These are phyloP conservation scores for Mystacides longicornis DNA, from an alignment of 2,888 invertebrate genomes.

Conservation along the genomic window DNA sequence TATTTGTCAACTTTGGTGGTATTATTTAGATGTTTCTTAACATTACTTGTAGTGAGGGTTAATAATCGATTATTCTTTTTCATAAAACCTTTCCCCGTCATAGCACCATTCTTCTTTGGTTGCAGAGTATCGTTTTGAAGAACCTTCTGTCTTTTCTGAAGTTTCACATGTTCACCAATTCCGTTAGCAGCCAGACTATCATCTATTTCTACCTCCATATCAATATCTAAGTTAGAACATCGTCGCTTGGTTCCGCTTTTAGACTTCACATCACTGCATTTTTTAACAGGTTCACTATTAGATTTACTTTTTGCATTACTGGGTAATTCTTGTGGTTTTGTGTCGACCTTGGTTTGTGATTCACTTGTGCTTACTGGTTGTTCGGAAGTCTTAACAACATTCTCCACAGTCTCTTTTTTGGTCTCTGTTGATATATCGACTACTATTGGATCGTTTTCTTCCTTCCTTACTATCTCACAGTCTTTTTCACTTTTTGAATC, in stretches of 20 bases:
- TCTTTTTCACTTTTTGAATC: constrained; percentile 25
- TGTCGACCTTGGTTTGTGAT: constrained; percentile 30
- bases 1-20: constrained; percentile 28
- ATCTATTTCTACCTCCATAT: constrained; percentile 44
- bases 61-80: constrained; percentile 41
- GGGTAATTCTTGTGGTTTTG: constrained; percentile 38
- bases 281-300: constrained; percentile 31
- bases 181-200: constrained; percentile 44
- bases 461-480: constrained; percentile 26
- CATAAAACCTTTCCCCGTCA: constrained; percentile 29
- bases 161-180: constrained; percentile 47
- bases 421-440: constrained; percentile 35
- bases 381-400: not conserved
- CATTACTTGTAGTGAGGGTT: constrained; percentile 36
- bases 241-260: constrained; percentile 40
- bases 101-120: constrained; percentile 26
- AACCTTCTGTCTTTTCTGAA: constrained; percentile 49
- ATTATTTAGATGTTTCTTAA: constrained; percentile 40
- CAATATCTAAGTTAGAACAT: constrained; percentile 45
- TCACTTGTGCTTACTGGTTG: constrained; percentile 19
- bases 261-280: constrained; percentile 33
- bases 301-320: constrained; percentile 25
- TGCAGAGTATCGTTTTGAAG: constrained; percentile 16
- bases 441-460: constrained; percentile 1
- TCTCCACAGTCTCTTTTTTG: constrained; percentile 30